phyloP scores from a whole-genome alignment of 2,888 invertebrate species.

The Eulithis prunata region DNA sequence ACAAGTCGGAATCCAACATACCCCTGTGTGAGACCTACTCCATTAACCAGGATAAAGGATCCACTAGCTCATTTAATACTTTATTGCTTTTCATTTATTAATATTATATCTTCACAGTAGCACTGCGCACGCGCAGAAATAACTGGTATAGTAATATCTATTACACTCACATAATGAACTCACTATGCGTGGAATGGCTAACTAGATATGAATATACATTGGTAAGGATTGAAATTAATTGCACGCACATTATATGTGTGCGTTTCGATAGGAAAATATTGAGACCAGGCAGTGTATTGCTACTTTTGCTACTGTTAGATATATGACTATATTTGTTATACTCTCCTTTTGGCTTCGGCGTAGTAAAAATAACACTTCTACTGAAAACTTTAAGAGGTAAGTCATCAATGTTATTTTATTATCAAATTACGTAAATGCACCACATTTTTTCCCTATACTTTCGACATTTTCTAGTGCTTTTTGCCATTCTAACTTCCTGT shows the following conservation, averaged over 20 bases:
- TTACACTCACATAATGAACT: constrained; percentile 38
- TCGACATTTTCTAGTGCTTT: no score
- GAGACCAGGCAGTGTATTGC: no score
- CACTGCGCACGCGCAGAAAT: constrained; percentile 12
- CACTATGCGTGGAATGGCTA: constrained; percentile 35
- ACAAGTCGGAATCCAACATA: background rate
- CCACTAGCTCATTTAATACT: background rate
- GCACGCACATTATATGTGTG: constrained; percentile 28
- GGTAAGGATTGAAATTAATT: constrained; percentile 26
- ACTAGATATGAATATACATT: constrained; percentile 28
- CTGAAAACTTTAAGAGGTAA: no score
- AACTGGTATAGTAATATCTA: constrained; percentile 31
- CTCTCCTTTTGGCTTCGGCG: no score
- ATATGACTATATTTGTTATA: no score
- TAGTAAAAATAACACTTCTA: no score
- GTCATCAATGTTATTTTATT: no score
- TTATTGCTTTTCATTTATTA: background rate
- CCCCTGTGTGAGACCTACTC: no score
- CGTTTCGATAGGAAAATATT: constrained; percentile 23
- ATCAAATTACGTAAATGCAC: no score
- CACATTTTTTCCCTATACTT: no score
- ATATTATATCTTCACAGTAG: constrained; percentile 1
- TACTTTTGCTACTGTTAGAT: background rate
- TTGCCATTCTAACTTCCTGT: no score
- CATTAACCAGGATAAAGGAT: no score